phyloP scores from a whole-genome alignment of 2,113 vertebrate species.

The Microcebus ravelobensis region DNA sequence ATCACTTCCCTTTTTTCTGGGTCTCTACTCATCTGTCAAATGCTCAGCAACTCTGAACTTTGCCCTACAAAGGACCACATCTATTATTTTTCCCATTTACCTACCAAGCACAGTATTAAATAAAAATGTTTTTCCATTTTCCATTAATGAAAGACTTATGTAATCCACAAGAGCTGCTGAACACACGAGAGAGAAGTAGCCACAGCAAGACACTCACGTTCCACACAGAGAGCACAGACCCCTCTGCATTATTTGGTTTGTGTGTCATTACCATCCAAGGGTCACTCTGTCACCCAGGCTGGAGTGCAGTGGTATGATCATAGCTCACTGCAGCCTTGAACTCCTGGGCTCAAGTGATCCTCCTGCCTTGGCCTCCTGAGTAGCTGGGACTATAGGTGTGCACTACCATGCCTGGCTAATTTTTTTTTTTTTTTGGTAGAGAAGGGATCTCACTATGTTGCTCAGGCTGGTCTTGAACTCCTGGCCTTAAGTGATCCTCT shows the following conservation, averaged over 20 bases:
- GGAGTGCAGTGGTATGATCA: too few relatives aligned
- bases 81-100: background rate
- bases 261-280: background rate
- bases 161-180: background rate
- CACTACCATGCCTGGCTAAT: too few relatives aligned
- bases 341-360: too few relatives aligned
- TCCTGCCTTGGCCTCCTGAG: too few relatives aligned
- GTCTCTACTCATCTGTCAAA: background rate
- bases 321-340: too few relatives aligned
- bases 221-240: background rate
- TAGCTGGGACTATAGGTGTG: too few relatives aligned
- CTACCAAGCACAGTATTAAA: background rate
- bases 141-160: background rate
- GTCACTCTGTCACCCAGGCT: background rate
- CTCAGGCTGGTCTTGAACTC: too few relatives aligned
- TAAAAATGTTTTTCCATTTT: background rate
- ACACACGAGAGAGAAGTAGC: background rate
- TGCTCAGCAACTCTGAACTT: background rate
- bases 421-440: too few relatives aligned
- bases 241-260: background rate
- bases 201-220: fast-evolving
- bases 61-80: background rate
- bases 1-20: background rate
- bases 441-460: too few relatives aligned
- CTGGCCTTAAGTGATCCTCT: too few relatives aligned